Conservation (phyloP, 2,888 invertebrate genomes). For the Chrysina gloriosa region DNA sequence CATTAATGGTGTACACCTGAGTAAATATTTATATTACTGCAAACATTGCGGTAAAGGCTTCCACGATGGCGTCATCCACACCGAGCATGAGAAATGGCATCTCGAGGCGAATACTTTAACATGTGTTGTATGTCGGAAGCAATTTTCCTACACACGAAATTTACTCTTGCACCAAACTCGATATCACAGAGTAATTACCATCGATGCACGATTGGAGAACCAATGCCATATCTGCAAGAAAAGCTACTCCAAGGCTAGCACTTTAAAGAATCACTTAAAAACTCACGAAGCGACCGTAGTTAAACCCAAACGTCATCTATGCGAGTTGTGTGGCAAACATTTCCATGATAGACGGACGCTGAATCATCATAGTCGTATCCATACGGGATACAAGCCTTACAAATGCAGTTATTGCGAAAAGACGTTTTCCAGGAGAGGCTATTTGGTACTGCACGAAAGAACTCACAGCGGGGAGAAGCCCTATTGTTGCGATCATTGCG, state of each 20-base stretch:
- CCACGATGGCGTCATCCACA: too few relatives aligned
- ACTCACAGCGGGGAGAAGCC: conserved; percentile 62
- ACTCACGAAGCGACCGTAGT: conserved; percentile 46
- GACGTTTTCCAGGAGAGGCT: conserved; percentile 52
- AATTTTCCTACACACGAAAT: too few relatives aligned
- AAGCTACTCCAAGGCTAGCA: conserved; percentile 55
- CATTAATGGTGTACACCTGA: conserved; percentile 26
- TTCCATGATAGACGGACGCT: conserved; percentile 58
- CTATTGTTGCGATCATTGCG: too few relatives aligned
- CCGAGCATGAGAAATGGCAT: too few relatives aligned
- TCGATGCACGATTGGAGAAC: too few relatives aligned
- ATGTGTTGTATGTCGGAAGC: too few relatives aligned
- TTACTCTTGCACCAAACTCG: too few relatives aligned
- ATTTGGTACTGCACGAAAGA: conserved; percentile 53
- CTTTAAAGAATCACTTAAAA: conserved; percentile 64
- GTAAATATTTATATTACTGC: neutral
- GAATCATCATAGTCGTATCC: conserved; percentile 54
- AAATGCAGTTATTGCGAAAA: conserved; percentile 55
- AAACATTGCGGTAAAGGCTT: neutral
- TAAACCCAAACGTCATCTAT: conserved; percentile 55
- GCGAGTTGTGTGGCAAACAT: conserved; percentile 60
- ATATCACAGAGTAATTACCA: too few relatives aligned
- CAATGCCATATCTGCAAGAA: conserved; percentile 58
- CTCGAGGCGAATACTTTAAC: too few relatives aligned
- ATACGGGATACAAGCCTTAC: conserved; percentile 57